Evolutionary conservation across 2,113 vertebrate genomes (phyloP).

Genomic region (Ciconia stormi): DNA sequence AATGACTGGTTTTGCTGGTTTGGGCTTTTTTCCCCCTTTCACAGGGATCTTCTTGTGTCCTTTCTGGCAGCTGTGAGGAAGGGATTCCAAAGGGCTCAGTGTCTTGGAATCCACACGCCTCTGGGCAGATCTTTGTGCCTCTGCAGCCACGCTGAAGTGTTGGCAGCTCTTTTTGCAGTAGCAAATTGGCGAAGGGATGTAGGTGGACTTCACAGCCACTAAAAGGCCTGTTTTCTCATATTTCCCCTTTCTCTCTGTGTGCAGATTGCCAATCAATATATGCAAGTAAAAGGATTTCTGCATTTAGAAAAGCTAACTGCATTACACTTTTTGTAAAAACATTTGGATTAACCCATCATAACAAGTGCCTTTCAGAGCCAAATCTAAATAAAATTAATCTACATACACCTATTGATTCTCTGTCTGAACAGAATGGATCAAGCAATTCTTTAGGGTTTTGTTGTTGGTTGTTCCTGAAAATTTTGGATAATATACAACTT

Average conservation of each 20-base stretch:
- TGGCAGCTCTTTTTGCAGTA: neutral
- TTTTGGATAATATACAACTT: neutral
- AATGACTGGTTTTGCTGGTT: neutral
- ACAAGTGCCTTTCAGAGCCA: neutral
- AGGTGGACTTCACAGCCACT: neutral
- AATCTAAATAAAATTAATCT: neutral
- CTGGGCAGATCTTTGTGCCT: neutral
- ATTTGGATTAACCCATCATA: neutral
- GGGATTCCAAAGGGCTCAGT: neutral
- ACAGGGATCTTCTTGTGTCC: neutral
- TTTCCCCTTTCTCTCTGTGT: neutral
- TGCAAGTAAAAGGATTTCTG: neutral
- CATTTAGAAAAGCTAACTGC: neutral
- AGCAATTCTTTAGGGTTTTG: neutral
- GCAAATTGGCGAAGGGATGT: neutral
- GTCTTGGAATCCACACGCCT: too few relatives aligned
- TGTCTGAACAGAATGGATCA: neutral
- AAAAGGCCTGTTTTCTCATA: neutral
- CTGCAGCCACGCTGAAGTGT: neutral
- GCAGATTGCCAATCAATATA: too few relatives aligned
- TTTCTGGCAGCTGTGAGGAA: neutral
- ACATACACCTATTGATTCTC: neutral
- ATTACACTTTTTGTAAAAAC: neutral
- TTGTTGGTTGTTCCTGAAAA: neutral
- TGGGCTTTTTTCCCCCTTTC: accelerated